Base-by-base conservation (phyloP, 2,113 vertebrate species). In the Dicentrarchus labrax region DNA sequence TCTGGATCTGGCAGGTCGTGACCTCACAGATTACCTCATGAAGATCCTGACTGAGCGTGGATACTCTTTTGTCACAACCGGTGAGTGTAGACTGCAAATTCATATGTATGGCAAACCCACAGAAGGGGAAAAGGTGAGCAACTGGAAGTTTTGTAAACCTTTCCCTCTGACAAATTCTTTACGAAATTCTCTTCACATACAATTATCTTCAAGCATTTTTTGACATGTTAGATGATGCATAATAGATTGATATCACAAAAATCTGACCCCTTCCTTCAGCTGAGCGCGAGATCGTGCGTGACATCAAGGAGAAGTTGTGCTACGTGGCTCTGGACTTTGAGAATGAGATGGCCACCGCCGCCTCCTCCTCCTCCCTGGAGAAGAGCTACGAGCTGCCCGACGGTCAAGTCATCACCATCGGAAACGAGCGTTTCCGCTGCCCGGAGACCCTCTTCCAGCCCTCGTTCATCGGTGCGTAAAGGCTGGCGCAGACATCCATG, bases 1-100 rank as follows among this genome's bases (percentile, higher is more conserved):
- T 70, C 93, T 99, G 96, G 98, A 99, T 91, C 87, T 99, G 96
- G 98, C 98, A 73, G 97, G 97, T 72, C 95, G 97, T 80, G 97
- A 98, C 94, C 97, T 98, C 88, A 98, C 98, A 69, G 98, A 99
- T 94, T 98, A 99, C 94, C 97, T 99, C 92, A 99, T 99, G 97
- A 99, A 99, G 95, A 99, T 98, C 94, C 96, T 99, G 85, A 99
- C 97, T 0, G 98, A 99, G 87, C 96, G 97, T 66, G 98, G 97
- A 83, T 98, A 99, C 86, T 99, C 98, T 77, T 99, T 99, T 76
- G 97, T 99, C 83, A 99, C 97, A 80, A 99, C 97, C 1, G 98
- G 97, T 97, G 86, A 93, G 95, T 83, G 15, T 11, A n/a, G 22
- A 22, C 12, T 7, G 10, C n/a, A 17, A 13, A 36, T 24, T 36